phyloP scores from a whole-genome alignment of 2,113 vertebrate species.

The Cebidichthys violaceus region DNA sequence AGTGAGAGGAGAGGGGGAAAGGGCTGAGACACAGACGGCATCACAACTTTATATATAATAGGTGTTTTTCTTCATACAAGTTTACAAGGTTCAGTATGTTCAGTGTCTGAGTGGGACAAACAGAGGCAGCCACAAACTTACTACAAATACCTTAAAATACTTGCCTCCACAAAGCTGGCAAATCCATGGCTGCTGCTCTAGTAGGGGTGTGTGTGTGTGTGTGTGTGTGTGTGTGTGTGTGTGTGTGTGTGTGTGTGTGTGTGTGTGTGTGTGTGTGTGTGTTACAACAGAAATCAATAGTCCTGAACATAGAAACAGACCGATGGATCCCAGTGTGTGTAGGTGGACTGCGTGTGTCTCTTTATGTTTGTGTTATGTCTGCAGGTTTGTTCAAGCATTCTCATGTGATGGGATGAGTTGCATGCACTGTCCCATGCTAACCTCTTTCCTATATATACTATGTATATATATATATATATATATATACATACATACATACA shows the following conservation, averaged over 20 bases:
- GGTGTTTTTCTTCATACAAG: not conserved
- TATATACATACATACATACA: not conserved
- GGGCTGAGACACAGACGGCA: slow-evolving; percentile 17
- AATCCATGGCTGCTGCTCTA: slow-evolving; percentile 4
- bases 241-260: slow-evolving; percentile 16
- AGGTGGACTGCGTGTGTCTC: slow-evolving; percentile 1
- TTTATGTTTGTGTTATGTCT: slow-evolving; percentile 1
- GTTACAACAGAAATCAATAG: slow-evolving; percentile 18
- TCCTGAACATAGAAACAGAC: slow-evolving; percentile 19
- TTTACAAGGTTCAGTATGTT: slow-evolving; percentile 19
- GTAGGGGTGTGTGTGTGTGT: not conserved
- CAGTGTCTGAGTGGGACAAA: not conserved
- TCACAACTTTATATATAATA: slow-evolving; percentile 34
- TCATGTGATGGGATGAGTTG: slow-evolving; percentile 14
- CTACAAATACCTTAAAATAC: slow-evolving; percentile 72
- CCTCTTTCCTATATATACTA: not conserved
- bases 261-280: too few relatives aligned
- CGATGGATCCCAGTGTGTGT: slow-evolving; percentile 24
- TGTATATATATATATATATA: not conserved
- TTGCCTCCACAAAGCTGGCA: slow-evolving; percentile 40
- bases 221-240: not conserved
- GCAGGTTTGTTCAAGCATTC: slow-evolving; percentile 18
- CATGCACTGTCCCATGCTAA: not conserved
- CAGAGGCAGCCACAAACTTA: slow-evolving; percentile 28
- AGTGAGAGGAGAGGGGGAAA: slow-evolving; percentile 13